Evolutionary conservation across 2,888 invertebrate species (phyloP).

Genomic region (Odontocerum albicorne): DNA sequence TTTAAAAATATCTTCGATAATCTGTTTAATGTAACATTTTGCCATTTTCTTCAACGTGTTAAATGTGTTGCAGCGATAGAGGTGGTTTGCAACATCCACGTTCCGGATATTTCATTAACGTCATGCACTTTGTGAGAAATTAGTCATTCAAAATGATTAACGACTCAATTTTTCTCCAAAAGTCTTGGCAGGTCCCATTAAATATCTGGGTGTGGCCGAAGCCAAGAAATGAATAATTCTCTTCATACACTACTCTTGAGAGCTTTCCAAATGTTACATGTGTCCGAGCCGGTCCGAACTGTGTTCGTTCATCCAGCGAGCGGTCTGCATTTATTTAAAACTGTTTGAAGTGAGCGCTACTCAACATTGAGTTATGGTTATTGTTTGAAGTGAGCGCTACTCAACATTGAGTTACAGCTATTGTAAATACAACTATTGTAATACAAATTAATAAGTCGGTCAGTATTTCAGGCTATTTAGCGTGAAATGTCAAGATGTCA

Average conservation of each 20-base stretch:
- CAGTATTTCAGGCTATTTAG: no score
- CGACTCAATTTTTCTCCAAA: conserved; percentile 2
- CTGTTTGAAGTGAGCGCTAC: not conserved
- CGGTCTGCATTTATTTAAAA: no score
- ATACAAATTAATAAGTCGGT: no score
- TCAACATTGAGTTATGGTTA: not conserved
- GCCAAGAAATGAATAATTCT: not conserved
- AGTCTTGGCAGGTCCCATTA: not conserved
- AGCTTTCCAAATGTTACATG: conserved; percentile 27
- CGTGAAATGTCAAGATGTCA: no score
- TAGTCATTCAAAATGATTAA: conserved; percentile 5
- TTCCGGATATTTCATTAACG: conserved; percentile 1
- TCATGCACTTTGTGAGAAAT: not conserved
- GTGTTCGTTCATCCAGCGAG: no score
- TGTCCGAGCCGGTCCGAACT: no score
- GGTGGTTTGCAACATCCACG: no score
- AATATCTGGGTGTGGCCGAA: not conserved
- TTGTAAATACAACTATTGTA: not conserved
- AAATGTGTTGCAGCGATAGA: no score
- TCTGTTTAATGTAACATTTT: no score
- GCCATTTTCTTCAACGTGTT: no score
- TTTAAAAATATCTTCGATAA: no score
- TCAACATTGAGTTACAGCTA: not conserved
- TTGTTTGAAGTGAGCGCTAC: not conserved
- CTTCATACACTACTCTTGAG: conserved; percentile 22